Base-by-base conservation (phyloP, 2,797 vertebrate genomes). In the Schizopygopsis pylzovi region DNA sequence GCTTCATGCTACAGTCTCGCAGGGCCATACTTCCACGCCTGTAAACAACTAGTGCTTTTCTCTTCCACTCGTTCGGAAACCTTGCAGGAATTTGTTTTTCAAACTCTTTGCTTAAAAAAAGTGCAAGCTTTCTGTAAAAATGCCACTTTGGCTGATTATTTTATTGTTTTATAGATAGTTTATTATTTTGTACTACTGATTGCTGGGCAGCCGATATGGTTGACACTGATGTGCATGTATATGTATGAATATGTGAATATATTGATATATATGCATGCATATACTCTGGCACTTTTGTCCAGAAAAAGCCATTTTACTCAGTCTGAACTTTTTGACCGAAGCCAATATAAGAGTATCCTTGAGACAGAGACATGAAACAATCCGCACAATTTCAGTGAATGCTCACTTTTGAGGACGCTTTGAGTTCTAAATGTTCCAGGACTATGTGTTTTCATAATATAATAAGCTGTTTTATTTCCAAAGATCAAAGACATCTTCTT, bases 1-100 rank as follows among this genome's bases (percentile, higher is more conserved):
- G 91, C 84, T 90, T 92, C 88, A 90, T 63, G 49, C 87, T 87
- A 75, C 22, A 68, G 77, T 87, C 88, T 86, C 90, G 79, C 81
- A 86, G 89, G 91, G 88, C 86, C 88, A 90, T 83, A 39, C 82
- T 86, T 89, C 83, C 77, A 82, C 76, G 84, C 78, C 82, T 73
- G 80, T 61, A 88, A 89, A 89, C 87, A 92, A 84, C 85, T 65
- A 81, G 81, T 84, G 82, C 61, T 79, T 85, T 89, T 87, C 63
- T 81, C 71, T 80, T 70, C 43, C n/a, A 63, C 83, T 87, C 88
- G 85, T 87, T 88, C 87, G 67, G 83, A 81, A 87, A 87, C 83
- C 85, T 90, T 81, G 88, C 84, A 87, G 85, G 83, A 88, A 85
- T 84, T 79, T 43, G 39, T 79, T 61, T 47, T 25, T 45, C 12